Conservation (phyloP, 2,113 vertebrate species). For the Gopherus flavomarginatus region DNA sequence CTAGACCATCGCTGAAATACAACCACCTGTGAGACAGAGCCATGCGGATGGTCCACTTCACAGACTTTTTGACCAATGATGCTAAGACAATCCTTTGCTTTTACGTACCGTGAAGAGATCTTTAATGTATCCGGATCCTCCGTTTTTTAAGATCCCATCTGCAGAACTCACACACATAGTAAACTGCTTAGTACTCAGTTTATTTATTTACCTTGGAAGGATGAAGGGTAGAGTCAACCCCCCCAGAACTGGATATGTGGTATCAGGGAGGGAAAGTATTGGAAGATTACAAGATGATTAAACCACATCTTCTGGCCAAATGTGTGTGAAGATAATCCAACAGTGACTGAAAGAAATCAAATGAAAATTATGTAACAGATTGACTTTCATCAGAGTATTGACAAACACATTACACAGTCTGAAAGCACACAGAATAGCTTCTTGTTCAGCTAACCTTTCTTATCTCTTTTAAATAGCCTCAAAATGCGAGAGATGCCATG, state of each 20-base stretch:
- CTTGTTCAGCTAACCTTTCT: slow-evolving; percentile 23
- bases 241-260: not conserved
- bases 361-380: slow-evolving; percentile 1
- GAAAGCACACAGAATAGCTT: slow-evolving; percentile 42
- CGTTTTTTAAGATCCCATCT: not conserved
- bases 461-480: slow-evolving; percentile 19
- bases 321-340: slow-evolving; percentile 38
- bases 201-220: slow-evolving; percentile 1
- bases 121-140: not conserved
- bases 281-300: slow-evolving; percentile 20
- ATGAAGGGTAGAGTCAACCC: slow-evolving; percentile 2
- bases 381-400: slow-evolving; percentile 30
- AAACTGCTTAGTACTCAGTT: not conserved
- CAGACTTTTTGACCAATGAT: not conserved
- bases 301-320: slow-evolving; percentile 39
- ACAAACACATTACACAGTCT: slow-evolving; percentile 10
- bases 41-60: not conserved
- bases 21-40: slow-evolving; percentile 26
- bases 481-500: not conserved
- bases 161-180: not conserved
- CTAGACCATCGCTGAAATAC: slow-evolving; percentile 29
- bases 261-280: not conserved
- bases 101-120: not conserved
- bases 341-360: slow-evolving; percentile 40
- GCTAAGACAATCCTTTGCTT: not conserved